phyloP scores from a whole-genome alignment of 92 coral and sea anemone genomes.

The Epizoanthus scotinus region DNA sequence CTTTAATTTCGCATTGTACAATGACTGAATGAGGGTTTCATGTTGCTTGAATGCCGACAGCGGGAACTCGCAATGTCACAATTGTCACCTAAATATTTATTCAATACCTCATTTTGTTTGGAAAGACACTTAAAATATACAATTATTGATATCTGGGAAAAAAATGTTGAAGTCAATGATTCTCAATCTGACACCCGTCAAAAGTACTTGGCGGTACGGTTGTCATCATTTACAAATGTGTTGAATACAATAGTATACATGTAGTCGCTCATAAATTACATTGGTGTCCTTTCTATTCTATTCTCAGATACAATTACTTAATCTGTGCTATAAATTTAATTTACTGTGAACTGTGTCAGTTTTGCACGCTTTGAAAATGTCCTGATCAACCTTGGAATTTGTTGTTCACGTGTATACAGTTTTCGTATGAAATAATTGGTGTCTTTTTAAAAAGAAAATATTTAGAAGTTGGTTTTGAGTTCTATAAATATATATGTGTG shows the following conservation, averaged over 20 bases:
- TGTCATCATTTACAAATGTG: not conserved
- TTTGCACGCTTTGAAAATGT: not conserved
- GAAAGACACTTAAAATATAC: constrained; percentile 10
- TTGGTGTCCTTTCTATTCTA: not conserved
- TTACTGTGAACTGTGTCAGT: constrained; percentile 6
- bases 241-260: constrained; percentile 4
- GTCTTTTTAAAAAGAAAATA: not conserved
- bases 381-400: not conserved
- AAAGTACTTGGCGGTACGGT: too few relatives aligned
- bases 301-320: constrained; percentile 1
- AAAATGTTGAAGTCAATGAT: constrained; percentile 18
- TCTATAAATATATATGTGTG: not conserved
- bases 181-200: too few relatives aligned
- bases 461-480: constrained; percentile 3
- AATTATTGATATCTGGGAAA: constrained; percentile 5
- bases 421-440: not conserved
- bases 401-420: constrained; percentile 5
- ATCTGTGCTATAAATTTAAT: not conserved
- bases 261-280: constrained; percentile 1
- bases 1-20: too few relatives aligned
- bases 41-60: too few relatives aligned
- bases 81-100: too few relatives aligned
- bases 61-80: too few relatives aligned
- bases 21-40: too few relatives aligned
- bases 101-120: not conserved